These are phyloP conservation scores for Drosophila subsilvestris DNA, from an alignment of 2,888 invertebrate species.

Conservation along the genomic window DNA sequence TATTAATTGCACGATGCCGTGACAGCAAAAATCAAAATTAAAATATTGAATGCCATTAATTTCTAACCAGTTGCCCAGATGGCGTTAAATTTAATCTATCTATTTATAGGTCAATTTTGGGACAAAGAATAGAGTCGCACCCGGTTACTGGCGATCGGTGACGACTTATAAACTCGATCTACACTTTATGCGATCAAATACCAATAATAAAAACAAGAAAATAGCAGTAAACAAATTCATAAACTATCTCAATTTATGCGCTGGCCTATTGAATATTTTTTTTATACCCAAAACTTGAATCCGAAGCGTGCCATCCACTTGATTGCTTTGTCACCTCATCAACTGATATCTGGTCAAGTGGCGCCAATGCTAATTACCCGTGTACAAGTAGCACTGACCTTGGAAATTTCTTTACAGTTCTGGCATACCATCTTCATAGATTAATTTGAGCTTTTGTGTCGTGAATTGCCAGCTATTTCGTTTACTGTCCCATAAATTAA, in stretches of 20 bases:
- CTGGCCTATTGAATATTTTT: not conserved
- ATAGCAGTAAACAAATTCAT: slow-evolving; percentile 10
- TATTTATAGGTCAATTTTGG: not conserved
- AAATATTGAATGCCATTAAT: not conserved
- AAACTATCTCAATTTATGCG: slow-evolving; percentile 4
- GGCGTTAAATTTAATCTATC: not conserved
- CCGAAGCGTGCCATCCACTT: not conserved
- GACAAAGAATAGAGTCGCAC: not conserved
- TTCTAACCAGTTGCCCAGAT: not conserved
- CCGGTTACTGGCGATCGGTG: not conserved
- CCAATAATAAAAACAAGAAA: not conserved
- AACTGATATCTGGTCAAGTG: not conserved
- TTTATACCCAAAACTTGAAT: not conserved
- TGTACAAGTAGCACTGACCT: too few species aligned
- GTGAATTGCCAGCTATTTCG: slow-evolving; percentile 29
- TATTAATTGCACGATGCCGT: slow-evolving; percentile 18
- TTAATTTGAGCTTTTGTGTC: slow-evolving; percentile 33
- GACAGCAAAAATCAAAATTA: not conserved
- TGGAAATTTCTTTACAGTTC: too few species aligned
- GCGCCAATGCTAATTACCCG: not conserved
- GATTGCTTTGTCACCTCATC: not conserved
- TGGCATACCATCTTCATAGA: not conserved
- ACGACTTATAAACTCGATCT: not conserved
- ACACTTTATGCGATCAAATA: not conserved
- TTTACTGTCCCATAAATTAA: slow-evolving; percentile 21